Percentiles rank a stretch among this genome's conserved stretches.
These are phyloP conservation scores for Dromococcyx pavoninus DNA, from an alignment of 2,797 vertebrate species.

Conservation along the genomic window DNA sequence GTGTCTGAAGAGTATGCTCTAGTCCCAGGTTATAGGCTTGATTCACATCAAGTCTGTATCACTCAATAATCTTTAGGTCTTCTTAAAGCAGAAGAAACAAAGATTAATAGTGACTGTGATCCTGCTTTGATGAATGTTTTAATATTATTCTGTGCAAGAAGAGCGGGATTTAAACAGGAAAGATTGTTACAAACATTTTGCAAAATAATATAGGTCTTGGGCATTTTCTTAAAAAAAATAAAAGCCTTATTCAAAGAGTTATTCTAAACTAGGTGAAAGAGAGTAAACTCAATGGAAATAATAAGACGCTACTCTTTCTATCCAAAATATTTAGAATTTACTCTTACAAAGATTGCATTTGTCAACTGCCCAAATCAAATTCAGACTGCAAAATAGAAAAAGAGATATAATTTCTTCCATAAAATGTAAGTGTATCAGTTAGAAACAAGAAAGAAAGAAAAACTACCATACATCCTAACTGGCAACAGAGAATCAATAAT, in stretches of 20 bases:
- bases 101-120: background rate
- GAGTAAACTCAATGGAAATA: background rate
- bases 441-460: background rate
- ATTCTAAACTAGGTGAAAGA: background rate
- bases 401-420: background rate
- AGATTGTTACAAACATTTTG: background rate
- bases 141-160: background rate
- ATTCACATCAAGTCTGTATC: background rate
- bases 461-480: background rate
- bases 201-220: background rate
- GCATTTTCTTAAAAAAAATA: background rate
- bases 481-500: background rate
- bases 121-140: background rate
- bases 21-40: background rate
- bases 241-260: fast-evolving
- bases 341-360: background rate
- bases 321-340: background rate
- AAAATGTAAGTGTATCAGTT: background rate
- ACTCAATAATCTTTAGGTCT: background rate
- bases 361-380: background rate
- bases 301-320: background rate
- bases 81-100: background rate
- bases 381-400: background rate
- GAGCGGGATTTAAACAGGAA: background rate
- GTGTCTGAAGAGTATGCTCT: fast-evolving